Base-by-base conservation (phyloP, 2,888 invertebrate genomes). In the Dynastes grantii region DNA sequence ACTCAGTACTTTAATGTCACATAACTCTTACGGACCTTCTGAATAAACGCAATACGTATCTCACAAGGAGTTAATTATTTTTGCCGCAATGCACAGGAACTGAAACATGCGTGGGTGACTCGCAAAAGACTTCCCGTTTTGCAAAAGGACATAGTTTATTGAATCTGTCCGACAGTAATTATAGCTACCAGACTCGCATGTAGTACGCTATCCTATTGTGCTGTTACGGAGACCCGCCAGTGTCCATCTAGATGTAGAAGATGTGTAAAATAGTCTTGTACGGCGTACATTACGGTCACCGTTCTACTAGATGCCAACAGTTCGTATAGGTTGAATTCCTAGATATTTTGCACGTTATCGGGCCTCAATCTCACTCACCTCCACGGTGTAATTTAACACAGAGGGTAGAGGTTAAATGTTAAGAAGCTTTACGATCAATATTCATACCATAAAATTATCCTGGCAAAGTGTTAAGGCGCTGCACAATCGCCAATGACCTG, bases 241-340 rank as follows among this genome's bases (percentile, higher is more conserved):
- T 32, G 53, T 73, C 51, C 37, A 45, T 53, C 63, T 53, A 65
- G 45, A 71, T 78, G 40, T 63, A 55, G 64, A 51, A 68, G 68
- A 64, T 45, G 77, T 77, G 77, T 77, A 78, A 78, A 73, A 65
- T 73, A 64, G 61, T 79, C 78, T 70, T 78, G 71, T 76, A 78
- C 55, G 68, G 79, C 77, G 75, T 78, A 77, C 75, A 75, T 75
- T 61, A 75, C 73, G 73, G 61, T 61, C 45, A 58, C 61, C 73
- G 73, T 13, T 75, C 61, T 81, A 81, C 81, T 79, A 81, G 77
- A 81, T 80, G 77, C 77, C 78, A 80, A 80, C 80, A 79, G 76
- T 76, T 80, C 79, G 81, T 81, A 58, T 22, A 80, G 81, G 81
- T 78, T 80, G 81, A 80, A 80, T 79, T 79, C 80, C 79, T 78